These are phyloP conservation scores for Physocephala rufipes DNA, from an alignment of 2,888 invertebrate genomes.

Conservation along the genomic window DNA sequence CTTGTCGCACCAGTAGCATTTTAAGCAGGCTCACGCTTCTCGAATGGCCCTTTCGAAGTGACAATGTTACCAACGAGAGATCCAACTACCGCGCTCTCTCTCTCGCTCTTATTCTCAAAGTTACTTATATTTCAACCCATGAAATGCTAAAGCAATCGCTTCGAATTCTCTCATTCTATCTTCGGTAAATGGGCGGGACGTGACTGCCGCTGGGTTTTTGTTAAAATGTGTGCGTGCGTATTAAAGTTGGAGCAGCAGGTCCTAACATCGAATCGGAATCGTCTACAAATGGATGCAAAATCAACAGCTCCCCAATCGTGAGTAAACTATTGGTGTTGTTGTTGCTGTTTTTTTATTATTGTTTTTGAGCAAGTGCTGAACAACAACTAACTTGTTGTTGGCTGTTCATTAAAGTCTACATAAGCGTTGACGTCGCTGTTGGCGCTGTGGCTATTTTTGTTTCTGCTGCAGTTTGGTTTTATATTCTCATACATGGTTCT, in stretches of 20 bases:
- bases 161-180: conserved; percentile 21
- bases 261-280: conserved; percentile 61
- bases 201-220: conserved; percentile 60
- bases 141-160: not conserved
- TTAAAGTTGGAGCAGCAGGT: conserved; percentile 21
- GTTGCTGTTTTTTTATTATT: too few species aligned
- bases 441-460: conserved; percentile 12
- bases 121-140: too few species aligned
- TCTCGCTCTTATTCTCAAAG: conserved; percentile 30
- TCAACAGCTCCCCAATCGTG: conserved; percentile 50
- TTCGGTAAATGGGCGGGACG: conserved; percentile 67
- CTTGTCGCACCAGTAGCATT: conserved; percentile 66
- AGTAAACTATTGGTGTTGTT: conserved; percentile 38
- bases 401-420: conserved; percentile 33
- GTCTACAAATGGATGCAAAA: conserved; percentile 63
- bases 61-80: conserved; percentile 18
- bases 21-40: conserved; percentile 67
- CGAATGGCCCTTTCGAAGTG: conserved; percentile 2
- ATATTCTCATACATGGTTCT: too few species aligned
- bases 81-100: conserved; percentile 39
- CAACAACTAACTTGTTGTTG: conserved; percentile 47
- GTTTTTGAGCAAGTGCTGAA: conserved; percentile 37
- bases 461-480: too few species aligned
- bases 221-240: conserved; percentile 35
- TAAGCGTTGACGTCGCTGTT: conserved; percentile 12